These are phyloP conservation scores for Dicranocentrus wangi DNA, from an alignment of 2,888 invertebrate genomes.

Conservation along the genomic window DNA sequence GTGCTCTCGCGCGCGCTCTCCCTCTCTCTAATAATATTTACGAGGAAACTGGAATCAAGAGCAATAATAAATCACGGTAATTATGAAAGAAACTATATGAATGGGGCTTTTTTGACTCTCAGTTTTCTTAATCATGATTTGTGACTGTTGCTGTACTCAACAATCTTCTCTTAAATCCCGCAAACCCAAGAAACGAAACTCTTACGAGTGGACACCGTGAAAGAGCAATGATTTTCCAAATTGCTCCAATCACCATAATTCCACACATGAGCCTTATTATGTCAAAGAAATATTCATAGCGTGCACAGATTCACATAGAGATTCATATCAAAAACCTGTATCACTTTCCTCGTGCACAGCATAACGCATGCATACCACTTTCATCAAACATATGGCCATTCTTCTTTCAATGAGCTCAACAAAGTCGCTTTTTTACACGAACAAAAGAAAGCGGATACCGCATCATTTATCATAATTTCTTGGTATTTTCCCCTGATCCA, in stretches of 20 bases:
- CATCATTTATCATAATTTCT: constrained; percentile 61
- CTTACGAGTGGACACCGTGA: no score
- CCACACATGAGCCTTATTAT: no score
- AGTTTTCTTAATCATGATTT: no score
- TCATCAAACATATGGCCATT: constrained; percentile 59
- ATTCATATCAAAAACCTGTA: not conserved
- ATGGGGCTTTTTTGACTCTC: not conserved
- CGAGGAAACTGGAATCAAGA: constrained; percentile 29
- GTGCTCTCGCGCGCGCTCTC: constrained; percentile 21
- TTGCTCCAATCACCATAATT: no score
- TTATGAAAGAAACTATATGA: not conserved
- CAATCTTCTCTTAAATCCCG: no score
- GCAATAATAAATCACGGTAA: constrained; percentile 38
- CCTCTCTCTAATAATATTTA: constrained; percentile 3
- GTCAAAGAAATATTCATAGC: no score
- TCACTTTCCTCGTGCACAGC: no score
- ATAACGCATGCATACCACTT: no score
- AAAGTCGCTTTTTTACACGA: constrained; percentile 10
- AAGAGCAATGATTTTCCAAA: no score
- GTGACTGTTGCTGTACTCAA: no score
- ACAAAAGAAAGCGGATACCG: constrained; percentile 54
- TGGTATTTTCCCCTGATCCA: constrained; percentile 16
- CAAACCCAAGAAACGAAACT: no score
- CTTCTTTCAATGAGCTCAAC: not conserved
- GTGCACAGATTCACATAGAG: no score